Evolutionary conservation across 2,888 invertebrate genomes (phyloP), one percentile per base, ranked within the genome.

Genomic region (Eustalomyia histrio): DNA sequence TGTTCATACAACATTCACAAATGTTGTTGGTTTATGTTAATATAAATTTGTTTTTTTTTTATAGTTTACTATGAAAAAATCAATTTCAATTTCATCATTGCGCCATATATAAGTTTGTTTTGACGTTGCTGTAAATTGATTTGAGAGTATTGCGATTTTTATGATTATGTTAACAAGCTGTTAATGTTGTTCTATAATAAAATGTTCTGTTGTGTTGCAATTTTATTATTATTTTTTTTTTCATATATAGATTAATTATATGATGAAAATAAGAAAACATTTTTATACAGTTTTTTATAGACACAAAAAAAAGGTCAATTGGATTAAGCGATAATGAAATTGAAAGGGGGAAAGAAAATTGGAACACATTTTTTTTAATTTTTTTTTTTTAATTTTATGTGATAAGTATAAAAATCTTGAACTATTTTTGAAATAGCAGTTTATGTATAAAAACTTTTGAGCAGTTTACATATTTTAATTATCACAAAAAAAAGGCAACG

Each of bases 91-190:
- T 67, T 75, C 67, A 67, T 75, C 61, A 80, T 57, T 33, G 8
- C 33, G 21, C 17, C 24, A 21, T n/a, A 47, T 24, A 50, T 63
- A 39, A 67, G 55, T 58, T 18, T 9, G 14, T 39, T 14, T 3
- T 17, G 33, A 14, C 33, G 65, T 33, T 61, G 16, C n/a, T 52
- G 50, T 61, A 52, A 55, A 67, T 75, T 75, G 67, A 67, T 61
- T 61, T n/a, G n/a, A n/a, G n/a, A n/a, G 18, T 60, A 60, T 65
- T 39, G 75, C 53, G 29, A 55, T 61, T 71, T 79, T 79, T 80
- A 63, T 58, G 67, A 63, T 47, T 55, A 18, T 71, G 64, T 61
- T 71, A 60, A 71, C 55, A 53, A 61, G 53, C 12, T 71, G 52
- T 61, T 71, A 69, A 43, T 74, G 8, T 39, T 21, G 6, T 69